Conservation (phyloP, 1,140 invertebrate species). For the Oncopeltus fasciatus region DNA sequence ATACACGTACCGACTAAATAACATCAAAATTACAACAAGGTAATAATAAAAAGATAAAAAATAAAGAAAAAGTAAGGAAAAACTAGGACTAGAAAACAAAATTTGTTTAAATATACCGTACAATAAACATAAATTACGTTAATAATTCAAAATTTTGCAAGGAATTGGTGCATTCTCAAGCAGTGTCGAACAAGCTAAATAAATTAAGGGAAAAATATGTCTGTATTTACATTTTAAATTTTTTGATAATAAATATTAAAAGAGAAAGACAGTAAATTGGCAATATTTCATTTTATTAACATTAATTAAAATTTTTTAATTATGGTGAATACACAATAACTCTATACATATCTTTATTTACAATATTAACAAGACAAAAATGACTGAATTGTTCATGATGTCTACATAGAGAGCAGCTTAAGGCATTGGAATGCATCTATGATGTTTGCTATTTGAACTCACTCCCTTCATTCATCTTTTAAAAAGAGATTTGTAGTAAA, state of each 20-base stretch:
- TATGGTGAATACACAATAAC: not conserved
- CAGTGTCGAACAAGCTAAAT: conserved; percentile 7
- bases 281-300: conserved; percentile 2
- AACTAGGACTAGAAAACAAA: conserved; percentile 5
- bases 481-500: not conserved
- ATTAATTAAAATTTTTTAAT: conserved; percentile 1
- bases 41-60: not conserved
- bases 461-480: not conserved
- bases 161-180: conserved; percentile 4
- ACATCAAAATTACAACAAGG: conserved; percentile 6
- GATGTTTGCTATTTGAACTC: not conserved
- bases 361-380: not conserved
- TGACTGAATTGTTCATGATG: not conserved
- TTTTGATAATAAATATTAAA: not conserved
- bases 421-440: conserved; percentile 1
- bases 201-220: not conserved
- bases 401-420: not conserved
- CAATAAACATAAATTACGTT: not conserved
- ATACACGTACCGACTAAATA: not conserved
- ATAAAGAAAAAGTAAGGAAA: not conserved
- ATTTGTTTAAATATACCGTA: not conserved
- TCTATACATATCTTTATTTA: not conserved
- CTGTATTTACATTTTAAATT: not conserved
- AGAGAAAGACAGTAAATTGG: conserved; percentile 3
- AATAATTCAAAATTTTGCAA: not conserved